Evolutionary conservation across 2,797 vertebrate species (phyloP).

Genomic region (Eulemur rubriventer): DNA sequence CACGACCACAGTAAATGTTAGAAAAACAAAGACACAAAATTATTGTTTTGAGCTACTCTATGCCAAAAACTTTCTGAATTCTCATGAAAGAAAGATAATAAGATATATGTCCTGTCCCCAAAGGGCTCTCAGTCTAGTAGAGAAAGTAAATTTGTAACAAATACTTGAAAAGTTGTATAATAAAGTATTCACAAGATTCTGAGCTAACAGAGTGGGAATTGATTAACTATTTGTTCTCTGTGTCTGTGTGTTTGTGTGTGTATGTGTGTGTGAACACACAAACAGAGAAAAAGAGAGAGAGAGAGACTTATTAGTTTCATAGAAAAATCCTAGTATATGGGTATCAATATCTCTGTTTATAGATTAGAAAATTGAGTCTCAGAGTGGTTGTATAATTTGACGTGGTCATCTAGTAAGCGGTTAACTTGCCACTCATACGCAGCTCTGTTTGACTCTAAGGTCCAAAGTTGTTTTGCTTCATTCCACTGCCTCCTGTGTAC

Average conservation of each 20-base stretch:
- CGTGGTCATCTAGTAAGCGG: not conserved
- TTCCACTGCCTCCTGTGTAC: not conserved
- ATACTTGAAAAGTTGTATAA: not conserved
- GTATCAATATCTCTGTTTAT: not conserved
- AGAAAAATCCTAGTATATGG: not conserved
- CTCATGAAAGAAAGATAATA: not conserved
- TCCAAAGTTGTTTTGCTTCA: not conserved
- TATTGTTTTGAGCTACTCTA: not conserved
- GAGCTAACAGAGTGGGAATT: not conserved
- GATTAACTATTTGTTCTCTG: not conserved
- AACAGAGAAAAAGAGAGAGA: not conserved
- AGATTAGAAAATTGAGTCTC: not conserved
- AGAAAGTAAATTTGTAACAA: constrained; percentile 18
- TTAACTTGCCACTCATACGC: not conserved
- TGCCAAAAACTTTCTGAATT: constrained; percentile 21
- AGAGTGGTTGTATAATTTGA: not conserved
- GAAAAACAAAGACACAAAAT: not conserved
- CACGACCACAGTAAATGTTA: not conserved
- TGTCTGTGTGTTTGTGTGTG: not conserved
- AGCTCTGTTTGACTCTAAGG: not conserved
- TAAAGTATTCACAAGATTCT: not conserved
- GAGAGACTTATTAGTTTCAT: not conserved
- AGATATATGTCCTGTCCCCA: not conserved
- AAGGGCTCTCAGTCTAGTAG: not conserved
- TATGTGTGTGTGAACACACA: not conserved